Evolutionary conservation across 2,888 invertebrate species (phyloP), one percentile per base, ranked within the genome.

Genomic region (Leucoptera coffeella): DNA sequence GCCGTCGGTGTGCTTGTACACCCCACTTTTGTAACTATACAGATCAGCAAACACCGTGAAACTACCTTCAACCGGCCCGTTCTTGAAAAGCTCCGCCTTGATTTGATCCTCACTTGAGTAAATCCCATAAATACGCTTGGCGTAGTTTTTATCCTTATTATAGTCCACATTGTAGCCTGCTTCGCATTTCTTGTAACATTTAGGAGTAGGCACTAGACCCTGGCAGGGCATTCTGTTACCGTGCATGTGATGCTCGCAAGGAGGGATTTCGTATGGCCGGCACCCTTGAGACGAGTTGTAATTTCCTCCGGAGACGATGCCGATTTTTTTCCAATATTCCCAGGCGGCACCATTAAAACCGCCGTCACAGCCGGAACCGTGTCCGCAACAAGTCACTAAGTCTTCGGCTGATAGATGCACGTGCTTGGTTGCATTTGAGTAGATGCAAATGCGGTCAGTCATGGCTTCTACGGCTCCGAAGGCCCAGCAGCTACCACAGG

Each of bases 401-500:
- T 93, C 87, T 47, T 92, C 88, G 11, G 91, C 80, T 2, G 92
- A 90, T 40, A 89, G 78, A 39, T 84, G 82, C 45, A 85, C 79
- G 48, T 86, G 74, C 9, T 71, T 47, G 10, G 75, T 72, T 11
- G 79, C 89, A 23, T 82, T 76, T 0, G 85, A 85, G 42, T 83
- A 82, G 38, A 89, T 89, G 56, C 93, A 93, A 14, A 81, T 75
- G 28, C 93, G 74, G 55, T 93, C 93, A 4, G 89, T 86, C 85
- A 92, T 92, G 2, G 91, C 86, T 55, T 89, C 90, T 1, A 87
- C 91, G 6, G 91, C 90, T 15, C 88, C 91, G 51, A 91, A 90
- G 3, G 91, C 92, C 92, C 92, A 93, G 60, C 94, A 94, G 21
- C 91, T 91, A 14, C 94, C 93, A 50, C 93, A 94, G 10, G 85